Percentiles rank a stretch among this genome's conserved stretches.
Evolutionary conservation across 2,113 vertebrate genomes (phyloP).

Genomic region (Gallinago jamesoni): DNA sequence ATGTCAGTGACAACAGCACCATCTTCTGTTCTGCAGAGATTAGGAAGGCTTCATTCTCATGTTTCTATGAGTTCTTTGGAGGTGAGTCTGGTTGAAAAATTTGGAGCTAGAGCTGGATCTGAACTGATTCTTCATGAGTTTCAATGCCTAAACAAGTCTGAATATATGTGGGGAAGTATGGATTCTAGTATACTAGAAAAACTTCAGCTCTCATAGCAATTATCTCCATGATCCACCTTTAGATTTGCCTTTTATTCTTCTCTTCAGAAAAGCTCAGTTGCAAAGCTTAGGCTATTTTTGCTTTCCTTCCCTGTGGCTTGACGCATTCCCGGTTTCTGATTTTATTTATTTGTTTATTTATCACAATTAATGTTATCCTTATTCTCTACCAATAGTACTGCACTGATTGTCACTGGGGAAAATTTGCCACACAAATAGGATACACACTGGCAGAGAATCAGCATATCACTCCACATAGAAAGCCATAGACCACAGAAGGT

Average conservation of each 20-base stretch:
- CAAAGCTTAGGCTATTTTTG: not conserved
- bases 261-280: not conserved
- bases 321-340: not conserved
- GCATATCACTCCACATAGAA: not conserved
- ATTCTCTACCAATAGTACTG: not conserved
- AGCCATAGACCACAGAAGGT: not conserved
- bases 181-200: not conserved
- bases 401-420: not conserved
- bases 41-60: not conserved
- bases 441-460: not conserved
- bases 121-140: not conserved
- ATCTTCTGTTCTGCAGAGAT: slow-evolving; percentile 57
- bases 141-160: not conserved
- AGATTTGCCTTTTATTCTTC: not conserved
- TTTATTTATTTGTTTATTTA: not conserved
- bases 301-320: not conserved
- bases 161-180: not conserved
- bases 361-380: not conserved
- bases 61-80: not conserved
- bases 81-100: not conserved
- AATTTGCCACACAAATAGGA: not conserved
- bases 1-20: slow-evolving; percentile 54
- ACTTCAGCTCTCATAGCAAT: not conserved
- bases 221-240: not conserved
- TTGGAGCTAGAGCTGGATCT: not conserved